Percentiles rank a stretch among this genome's conserved stretches.
Evolutionary conservation across 2,797 vertebrate genomes (phyloP).

Genomic region (Brachyrhaphis roseni): DNA sequence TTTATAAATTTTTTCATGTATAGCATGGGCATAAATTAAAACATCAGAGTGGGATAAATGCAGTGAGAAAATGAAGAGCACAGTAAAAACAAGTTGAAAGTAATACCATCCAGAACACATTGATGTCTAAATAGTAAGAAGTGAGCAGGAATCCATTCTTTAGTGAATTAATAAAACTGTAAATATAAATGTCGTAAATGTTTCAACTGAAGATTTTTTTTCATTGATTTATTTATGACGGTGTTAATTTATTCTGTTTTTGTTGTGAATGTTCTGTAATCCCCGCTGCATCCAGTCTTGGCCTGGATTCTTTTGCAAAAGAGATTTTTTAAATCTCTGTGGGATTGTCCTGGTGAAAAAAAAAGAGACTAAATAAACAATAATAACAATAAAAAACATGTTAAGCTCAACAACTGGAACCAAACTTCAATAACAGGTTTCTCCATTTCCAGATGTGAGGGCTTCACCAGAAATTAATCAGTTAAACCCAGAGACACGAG

Average conservation of each 20-base stretch:
- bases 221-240: no score
- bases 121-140: not conserved
- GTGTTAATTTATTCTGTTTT: no score
- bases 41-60: not conserved
- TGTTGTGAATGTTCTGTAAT: no score
- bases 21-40: conserved; percentile 33
- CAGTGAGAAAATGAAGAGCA: not conserved
- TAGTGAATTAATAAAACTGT: not conserved
- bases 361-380: no score
- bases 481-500: no score
- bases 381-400: not conserved
- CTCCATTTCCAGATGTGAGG: conserved; percentile 30
- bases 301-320: no score
- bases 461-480: conserved; percentile 1
- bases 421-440: conserved; percentile 28
- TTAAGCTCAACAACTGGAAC: conserved; percentile 34
- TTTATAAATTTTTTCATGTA: conserved; percentile 6
- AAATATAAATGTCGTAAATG: no score
- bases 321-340: no score
- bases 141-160: conserved; percentile 1
- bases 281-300: no score
- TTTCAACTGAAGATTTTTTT: no score
- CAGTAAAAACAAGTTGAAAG: not conserved
- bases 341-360: no score
- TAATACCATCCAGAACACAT: not conserved